Conservation (phyloP, 2,888 invertebrate species). For the Platycheirus rosarum region DNA sequence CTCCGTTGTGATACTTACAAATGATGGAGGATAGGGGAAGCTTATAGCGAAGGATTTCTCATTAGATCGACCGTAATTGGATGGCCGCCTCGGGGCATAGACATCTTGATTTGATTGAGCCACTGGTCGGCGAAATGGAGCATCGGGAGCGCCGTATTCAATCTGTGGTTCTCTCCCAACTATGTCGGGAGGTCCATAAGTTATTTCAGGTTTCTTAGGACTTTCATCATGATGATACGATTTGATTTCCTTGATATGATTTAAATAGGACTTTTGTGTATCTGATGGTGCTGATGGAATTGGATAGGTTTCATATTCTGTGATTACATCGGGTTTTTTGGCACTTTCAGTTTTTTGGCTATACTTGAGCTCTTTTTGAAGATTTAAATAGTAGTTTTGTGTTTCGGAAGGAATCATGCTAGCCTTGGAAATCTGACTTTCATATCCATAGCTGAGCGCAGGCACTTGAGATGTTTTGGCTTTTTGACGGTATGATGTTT, state of each 20-base stretch:
- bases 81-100: conserved; percentile 78
- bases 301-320: not conserved
- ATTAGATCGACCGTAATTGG: conserved; percentile 17
- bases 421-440: not conserved
- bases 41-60: conserved; percentile 73
- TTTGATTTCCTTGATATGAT: conserved; percentile 44
- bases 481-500: not conserved
- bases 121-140: conserved; percentile 56
- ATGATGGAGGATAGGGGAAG: conserved; percentile 80
- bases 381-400: not conserved
- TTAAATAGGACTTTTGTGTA: conserved; percentile 4
- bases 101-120: conserved; percentile 79
- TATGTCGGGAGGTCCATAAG: conserved; percentile 66
- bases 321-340: not conserved
- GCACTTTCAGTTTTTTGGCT: not conserved
- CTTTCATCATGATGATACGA: conserved; percentile 9
- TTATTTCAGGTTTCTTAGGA: conserved; percentile 53
- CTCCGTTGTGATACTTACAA: conserved; percentile 78
- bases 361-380: not conserved
- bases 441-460: conserved; percentile 13
- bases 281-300: not conserved
- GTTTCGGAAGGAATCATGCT: not conserved
- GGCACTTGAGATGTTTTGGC: not conserved
- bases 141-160: conserved; percentile 49
- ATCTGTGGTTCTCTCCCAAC: conserved; percentile 43